Evolutionary conservation across 2,113 vertebrate species (phyloP).

Genomic region (Tetrao urogallus): DNA sequence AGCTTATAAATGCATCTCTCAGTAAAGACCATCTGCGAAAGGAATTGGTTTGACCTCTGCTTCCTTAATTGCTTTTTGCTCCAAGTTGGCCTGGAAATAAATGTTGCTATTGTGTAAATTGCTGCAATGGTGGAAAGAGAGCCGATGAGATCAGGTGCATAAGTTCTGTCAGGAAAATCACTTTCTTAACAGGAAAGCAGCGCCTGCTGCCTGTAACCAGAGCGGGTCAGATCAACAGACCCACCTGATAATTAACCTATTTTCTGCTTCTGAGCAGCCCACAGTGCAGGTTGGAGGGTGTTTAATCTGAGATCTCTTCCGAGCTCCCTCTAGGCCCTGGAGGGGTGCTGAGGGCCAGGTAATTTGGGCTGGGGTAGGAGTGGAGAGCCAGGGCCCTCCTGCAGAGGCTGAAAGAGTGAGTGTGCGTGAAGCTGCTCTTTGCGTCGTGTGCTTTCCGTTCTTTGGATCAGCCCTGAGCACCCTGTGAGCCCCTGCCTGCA

Average conservation of each 20-base stretch:
- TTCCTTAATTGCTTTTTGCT: conserved; percentile 63
- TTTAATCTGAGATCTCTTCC: neutral
- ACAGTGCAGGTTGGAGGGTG: neutral
- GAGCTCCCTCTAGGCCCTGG: neutral
- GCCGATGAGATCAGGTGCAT: conserved; percentile 29
- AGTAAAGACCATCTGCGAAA: conserved; percentile 8
- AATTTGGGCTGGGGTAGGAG: neutral
- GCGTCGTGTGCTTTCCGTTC: neutral
- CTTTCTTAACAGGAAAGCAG: conserved; percentile 29
- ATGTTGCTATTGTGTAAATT: conserved; percentile 47
- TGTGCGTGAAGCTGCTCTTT: accelerated
- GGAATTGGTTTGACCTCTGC: conserved; percentile 57
- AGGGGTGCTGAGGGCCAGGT: neutral
- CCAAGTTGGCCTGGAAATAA: conserved; percentile 22
- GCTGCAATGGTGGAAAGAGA: neutral
- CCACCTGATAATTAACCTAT: neutral
- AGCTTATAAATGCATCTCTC: neutral
- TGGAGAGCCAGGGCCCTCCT: neutral
- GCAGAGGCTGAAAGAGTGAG: no score
- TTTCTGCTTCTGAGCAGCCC: conserved; percentile 2
- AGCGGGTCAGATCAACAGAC: neutral
- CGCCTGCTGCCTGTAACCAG: neutral
- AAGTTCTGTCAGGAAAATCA: conserved; percentile 18
- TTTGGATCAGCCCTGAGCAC: no score
- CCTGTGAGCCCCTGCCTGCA: no score